Percentiles rank a stretch among this genome's conserved stretches.
These are phyloP conservation scores for Epinephelus coioides DNA, from an alignment of 2,797 vertebrate species.

Conservation along the genomic window DNA sequence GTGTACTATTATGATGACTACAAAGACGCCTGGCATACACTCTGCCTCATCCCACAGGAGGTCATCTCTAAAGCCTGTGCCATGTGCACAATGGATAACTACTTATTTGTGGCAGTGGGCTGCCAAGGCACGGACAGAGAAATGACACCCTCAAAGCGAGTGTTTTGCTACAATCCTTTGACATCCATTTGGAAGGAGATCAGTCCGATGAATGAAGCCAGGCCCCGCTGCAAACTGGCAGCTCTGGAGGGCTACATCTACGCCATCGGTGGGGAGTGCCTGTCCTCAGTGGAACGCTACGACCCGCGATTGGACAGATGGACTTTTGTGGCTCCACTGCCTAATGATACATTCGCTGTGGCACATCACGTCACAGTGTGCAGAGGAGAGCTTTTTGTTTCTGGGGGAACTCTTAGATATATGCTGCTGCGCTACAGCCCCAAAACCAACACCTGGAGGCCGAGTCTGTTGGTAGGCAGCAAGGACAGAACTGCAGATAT, in stretches of 20 bases:
- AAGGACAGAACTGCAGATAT: constrained; percentile 89
- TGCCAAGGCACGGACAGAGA: constrained; percentile 82
- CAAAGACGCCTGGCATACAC: constrained; percentile 86
- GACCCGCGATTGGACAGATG: constrained; percentile 92
- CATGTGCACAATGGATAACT: constrained; percentile 95
- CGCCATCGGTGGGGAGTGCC: constrained; percentile 95
- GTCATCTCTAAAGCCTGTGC: constrained; percentile 90
- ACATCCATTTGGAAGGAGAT: constrained; percentile 93
- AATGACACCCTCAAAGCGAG: constrained; percentile 88
- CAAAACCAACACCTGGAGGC: constrained; percentile 86
- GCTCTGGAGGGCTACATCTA: constrained; percentile 92
- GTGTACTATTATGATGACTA: constrained; percentile 91
- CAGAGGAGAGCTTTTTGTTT: constrained; percentile 91
- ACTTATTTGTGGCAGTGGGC: constrained; percentile 92
- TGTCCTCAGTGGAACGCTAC: constrained; percentile 92
- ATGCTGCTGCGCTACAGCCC: constrained; percentile 89
- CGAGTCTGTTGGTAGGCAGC: constrained; percentile 76
- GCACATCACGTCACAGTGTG: constrained; percentile 91
- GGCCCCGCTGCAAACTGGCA: constrained; percentile 93
- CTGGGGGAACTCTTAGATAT: constrained; percentile 90
- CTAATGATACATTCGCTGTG: constrained; percentile 92
- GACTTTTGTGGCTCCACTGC: constrained; percentile 90
- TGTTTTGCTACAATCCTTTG: constrained; percentile 95
- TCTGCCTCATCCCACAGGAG: constrained; percentile 88
- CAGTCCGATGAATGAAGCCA: constrained; percentile 91